Evolutionary conservation across 92 coral and sea anemone genomes (phyloP), one percentile per base, ranked within the genome.

Genomic region (Epizoanthus fatuus): DNA sequence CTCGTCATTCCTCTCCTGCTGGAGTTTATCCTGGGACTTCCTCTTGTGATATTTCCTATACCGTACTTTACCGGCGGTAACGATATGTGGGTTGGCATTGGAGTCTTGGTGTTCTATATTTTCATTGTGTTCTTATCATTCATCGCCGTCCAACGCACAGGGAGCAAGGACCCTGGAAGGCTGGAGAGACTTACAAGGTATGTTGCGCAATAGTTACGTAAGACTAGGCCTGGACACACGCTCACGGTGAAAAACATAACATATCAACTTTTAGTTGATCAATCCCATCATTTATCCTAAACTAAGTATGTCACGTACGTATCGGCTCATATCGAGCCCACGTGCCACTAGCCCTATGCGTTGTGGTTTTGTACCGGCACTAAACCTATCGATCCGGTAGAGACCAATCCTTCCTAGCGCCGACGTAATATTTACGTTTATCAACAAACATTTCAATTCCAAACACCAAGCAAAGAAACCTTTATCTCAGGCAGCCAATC

Each of bases 131-230:
- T 88, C 64, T 62, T 90, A 47, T 32, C 84, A 13, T 8, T 88
- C 22, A 77, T 91, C 19, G 63, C 96, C 8, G 65, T 83, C 53
- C 65, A 74, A 8, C 89, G 72, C 25, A 93, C 96, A 7, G 96
- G 96, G 22, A 60, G 42, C 37, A 72, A 87, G 73, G 81, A 80
- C 60, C 91, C 96, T 16, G 96, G 92, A 44, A 69, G 35, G 16
- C 5, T 88, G 42, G 96, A 93, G 53, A 93, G 76, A 74, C 56
- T 91, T 52, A 64, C 89, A 10, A 91, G 96, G 96, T 93, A 67
- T 51, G 77, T 63, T 12, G 7, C 69, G 11, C 38, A 63, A 8
- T 19, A 14, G 15, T 19, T 19, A 3, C 12, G 2, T 7, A 32
- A 25, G 32, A 60, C 66, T 60, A 6, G 69, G 2, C 11, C 22